phyloP scores from a whole-genome alignment of 2,797 vertebrate genomes.

The Emydoidea blandingii region DNA sequence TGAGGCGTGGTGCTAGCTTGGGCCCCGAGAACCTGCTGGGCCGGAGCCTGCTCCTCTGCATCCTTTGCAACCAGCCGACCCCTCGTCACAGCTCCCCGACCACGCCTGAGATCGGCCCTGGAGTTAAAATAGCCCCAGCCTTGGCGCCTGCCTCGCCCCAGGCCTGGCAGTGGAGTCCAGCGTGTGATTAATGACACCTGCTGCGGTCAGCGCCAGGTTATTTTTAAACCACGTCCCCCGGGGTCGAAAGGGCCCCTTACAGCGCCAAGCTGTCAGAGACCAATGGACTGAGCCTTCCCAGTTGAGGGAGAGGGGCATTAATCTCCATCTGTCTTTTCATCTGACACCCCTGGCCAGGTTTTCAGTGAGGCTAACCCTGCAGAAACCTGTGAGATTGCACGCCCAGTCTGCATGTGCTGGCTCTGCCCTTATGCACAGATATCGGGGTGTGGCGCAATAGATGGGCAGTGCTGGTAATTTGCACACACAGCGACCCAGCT shows the following conservation, averaged over 20 bases:
- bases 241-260: constrained; percentile 48
- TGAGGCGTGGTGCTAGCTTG: not conserved
- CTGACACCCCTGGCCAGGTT: not conserved
- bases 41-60: not conserved
- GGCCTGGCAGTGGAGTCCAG: not conserved
- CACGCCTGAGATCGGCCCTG: not conserved
- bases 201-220: constrained; percentile 36
- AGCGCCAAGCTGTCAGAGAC: not conserved
- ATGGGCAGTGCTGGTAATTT: not conserved
- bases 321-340: not conserved
- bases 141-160: not conserved
- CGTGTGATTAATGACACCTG: constrained; percentile 23
- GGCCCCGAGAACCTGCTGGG: not conserved
- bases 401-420: not conserved
- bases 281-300: not conserved
- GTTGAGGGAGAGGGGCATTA: not conserved
- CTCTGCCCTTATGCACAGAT: not conserved
- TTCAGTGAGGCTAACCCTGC: no score
- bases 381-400: not conserved
- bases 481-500: not conserved
- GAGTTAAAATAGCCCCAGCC: not conserved
- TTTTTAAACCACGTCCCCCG: constrained; percentile 53
- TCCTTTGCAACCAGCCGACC: not conserved
- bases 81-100: not conserved
- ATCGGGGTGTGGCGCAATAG: not conserved